phyloP scores from a whole-genome alignment of 2,797 vertebrate species.

The Xenentodon cancila region DNA sequence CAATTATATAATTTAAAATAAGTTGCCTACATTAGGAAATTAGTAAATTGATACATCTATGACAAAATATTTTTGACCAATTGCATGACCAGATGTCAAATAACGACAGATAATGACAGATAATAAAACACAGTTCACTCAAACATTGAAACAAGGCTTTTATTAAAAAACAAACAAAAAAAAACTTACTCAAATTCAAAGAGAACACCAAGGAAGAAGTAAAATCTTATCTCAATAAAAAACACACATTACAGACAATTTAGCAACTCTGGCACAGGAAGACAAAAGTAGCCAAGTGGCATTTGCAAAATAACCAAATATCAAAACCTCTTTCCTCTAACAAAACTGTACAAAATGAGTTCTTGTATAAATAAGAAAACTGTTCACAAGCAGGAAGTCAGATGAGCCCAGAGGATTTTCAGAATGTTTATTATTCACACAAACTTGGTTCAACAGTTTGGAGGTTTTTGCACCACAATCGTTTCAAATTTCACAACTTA shows the following conservation, averaged over 20 bases:
- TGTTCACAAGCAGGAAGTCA: conserved; percentile 76
- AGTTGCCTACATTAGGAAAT: no score
- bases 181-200: conserved; percentile 80
- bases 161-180: conserved; percentile 78
- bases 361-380: conserved; percentile 88
- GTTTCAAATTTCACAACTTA: background rate
- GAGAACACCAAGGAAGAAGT: conserved; percentile 81
- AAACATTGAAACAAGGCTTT: conserved; percentile 75
- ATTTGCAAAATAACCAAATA: conserved; percentile 78
- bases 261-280: conserved; percentile 84
- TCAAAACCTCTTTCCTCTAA: conserved; percentile 79
- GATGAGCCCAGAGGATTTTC: conserved; percentile 63
- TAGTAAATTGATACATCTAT: no score
- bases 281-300: conserved; percentile 79
- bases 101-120: background rate
- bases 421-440: conserved; percentile 48
- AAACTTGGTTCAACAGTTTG: conserved; percentile 41
- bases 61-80: no score
- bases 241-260: conserved; percentile 80
- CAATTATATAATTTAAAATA: no score
- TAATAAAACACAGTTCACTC: conserved; percentile 24
- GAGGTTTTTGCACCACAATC: background rate
- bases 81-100: background rate
- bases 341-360: conserved; percentile 87
- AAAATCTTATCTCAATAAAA: conserved; percentile 79